Evolutionary conservation across 1,140 invertebrate species (phyloP).

Genomic region (Centruroides sculpturatus): DNA sequence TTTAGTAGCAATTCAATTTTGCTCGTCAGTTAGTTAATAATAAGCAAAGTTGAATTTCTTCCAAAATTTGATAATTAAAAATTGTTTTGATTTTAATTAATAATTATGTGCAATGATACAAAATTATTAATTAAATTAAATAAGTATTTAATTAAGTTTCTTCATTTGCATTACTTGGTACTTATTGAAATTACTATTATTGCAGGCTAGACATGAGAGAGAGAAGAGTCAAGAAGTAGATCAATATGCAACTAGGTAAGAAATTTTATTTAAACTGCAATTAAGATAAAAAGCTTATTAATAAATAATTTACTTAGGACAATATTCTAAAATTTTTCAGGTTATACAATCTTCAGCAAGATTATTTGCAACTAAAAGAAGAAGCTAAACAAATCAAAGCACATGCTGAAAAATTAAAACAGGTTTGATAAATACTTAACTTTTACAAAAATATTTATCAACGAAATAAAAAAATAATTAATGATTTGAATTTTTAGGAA

Average conservation of each 20-base stretch:
- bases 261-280: background rate
- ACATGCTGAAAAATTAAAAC: conserved; percentile 39
- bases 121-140: no score
- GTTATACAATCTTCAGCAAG: conserved; percentile 59
- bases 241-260: conserved; percentile 55
- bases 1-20: no score
- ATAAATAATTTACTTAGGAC: no score
- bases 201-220: conserved; percentile 51
- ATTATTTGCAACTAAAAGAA: conserved; percentile 55
- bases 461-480: background rate
- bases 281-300: no score
- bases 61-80: no score
- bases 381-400: conserved; percentile 45
- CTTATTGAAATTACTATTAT: background rate
- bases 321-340: conserved; percentile 26
- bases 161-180: no score
- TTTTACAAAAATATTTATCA: background rate
- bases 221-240: conserved; percentile 75
- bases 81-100: no score
- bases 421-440: conserved; percentile 19
- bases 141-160: no score
- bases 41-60: no score
- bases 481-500: conserved; percentile 24
- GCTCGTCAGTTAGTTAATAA: no score
- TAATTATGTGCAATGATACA: no score